Evolutionary conservation across 1,140 invertebrate species (phyloP).

Genomic region (Coptotermes formosanus): DNA sequence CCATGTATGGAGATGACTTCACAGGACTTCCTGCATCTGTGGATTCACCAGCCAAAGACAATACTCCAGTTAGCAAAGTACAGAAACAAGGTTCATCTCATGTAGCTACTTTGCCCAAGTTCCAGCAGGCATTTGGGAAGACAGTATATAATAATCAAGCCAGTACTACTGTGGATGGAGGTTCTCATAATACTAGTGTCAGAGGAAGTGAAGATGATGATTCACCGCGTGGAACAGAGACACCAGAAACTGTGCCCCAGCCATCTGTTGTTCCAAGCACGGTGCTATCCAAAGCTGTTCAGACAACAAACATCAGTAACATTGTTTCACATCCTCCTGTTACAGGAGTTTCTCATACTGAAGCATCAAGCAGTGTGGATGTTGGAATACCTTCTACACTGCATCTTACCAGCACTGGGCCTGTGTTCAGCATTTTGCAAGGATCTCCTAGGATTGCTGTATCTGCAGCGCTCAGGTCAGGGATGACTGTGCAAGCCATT

Average conservation of each 20-base stretch:
- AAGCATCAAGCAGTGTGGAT: not conserved
- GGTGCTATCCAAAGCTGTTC: constrained; percentile 46
- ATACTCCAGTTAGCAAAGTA: constrained; percentile 46
- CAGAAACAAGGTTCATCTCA: constrained; percentile 31
- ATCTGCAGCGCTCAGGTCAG: not conserved
- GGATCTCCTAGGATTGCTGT: not conserved
- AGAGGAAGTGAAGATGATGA: constrained; percentile 36
- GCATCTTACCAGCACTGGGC: not conserved
- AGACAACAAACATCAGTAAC: constrained; percentile 45
- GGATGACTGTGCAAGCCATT: not conserved
- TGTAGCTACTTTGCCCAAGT: constrained; percentile 61
- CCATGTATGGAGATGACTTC: constrained; percentile 16
- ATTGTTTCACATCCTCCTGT: constrained; percentile 40
- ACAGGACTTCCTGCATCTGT: constrained; percentile 34
- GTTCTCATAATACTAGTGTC: constrained; percentile 41
- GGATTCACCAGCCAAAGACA: constrained; percentile 41
- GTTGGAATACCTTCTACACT: not conserved
- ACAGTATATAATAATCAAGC: constrained; percentile 46
- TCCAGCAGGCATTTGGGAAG: constrained; percentile 77
- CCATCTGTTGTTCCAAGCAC: not conserved
- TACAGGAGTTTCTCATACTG: not conserved
- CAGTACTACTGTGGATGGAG: constrained; percentile 37
- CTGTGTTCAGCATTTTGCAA: constrained; percentile 12
- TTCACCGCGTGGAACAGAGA: constrained; percentile 11
- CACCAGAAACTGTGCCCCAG: constrained; percentile 43